Base-by-base conservation (phyloP, 2,797 vertebrate species). In the Centroberyx gerrardi region DNA sequence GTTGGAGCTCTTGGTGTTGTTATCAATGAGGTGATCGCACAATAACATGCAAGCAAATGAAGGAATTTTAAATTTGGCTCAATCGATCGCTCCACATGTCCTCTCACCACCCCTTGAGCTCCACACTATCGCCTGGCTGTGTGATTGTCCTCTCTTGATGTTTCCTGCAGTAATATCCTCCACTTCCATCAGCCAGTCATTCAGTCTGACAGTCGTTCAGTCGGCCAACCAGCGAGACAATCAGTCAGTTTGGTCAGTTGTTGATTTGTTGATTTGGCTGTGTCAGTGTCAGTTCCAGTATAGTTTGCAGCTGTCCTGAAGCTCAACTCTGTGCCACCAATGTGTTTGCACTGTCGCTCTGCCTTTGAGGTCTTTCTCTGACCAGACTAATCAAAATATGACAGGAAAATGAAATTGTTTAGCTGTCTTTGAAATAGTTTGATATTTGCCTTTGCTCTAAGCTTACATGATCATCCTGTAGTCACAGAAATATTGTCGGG, bases 41-140 rank as follows among this genome's bases (percentile, higher is more conserved):
- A 52, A 14, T 59, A 55, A 79, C 62, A 55, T 62, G 51, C 79
- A 80, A 59, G 36, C 59, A 76, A 42, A 56, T 48, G 71, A 72
- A 60, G 62, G 68, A 75, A 76, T 74, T 88, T 84, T 65, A 76
- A 78, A 76, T 78, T 66, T 74, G 73, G 44, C 46, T 84, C 62
- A 27, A 12, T 79, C 78, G 51, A 56, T 86, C 78, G 52, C 81
- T 80, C 77, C 72, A 46, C 74, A 55, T 77, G 68, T 81, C 80
- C 62, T 66, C 76, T 77, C 8, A 42, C 74, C 78, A 67, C 65
- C 72, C 7, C 33, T 33, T 33, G 33, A 33, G 4, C 33, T 5
- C 33, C 80, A 49, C 60, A 36, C 76, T 63, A 33, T 7, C 62
- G 72, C 56, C 63, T 51, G 68, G 36, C 76, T 66, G 76, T 84